phyloP scores from a whole-genome alignment of 2,888 invertebrate species.

The Entomobrya proxima region DNA sequence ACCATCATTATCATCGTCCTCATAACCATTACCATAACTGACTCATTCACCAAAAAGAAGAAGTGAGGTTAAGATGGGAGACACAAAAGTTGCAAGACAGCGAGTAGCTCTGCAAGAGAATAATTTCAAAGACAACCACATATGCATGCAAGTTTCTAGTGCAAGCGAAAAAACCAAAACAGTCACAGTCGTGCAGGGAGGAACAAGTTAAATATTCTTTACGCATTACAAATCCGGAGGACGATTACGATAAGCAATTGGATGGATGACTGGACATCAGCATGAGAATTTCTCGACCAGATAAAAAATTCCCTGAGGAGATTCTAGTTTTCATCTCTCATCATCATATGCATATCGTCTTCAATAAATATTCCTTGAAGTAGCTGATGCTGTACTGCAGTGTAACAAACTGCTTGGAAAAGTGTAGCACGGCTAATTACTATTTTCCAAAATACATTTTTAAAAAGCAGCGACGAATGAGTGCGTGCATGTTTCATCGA shows the following conservation, averaged over 20 bases:
- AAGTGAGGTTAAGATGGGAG: conserved; percentile 40
- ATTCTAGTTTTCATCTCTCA: conserved; percentile 20
- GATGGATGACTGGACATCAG: conserved; percentile 17
- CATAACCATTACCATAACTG: conserved; percentile 43
- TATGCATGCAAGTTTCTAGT: not conserved
- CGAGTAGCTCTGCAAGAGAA: not conserved
- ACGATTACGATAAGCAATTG: conserved; percentile 19
- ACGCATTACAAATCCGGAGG: too few relatives aligned
- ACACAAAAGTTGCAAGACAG: not conserved
- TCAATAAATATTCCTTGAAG: conserved; percentile 26
- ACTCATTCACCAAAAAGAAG: conserved; percentile 41
- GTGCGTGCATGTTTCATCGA: conserved; percentile 26
- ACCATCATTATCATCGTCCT: not conserved
- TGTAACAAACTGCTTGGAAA: conserved; percentile 33
- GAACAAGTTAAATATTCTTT: conserved; percentile 27
- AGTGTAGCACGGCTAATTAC: conserved; percentile 43
- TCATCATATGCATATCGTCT: conserved; percentile 12
- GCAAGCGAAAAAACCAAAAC: not conserved
- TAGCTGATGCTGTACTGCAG: too few relatives aligned
- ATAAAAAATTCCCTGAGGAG: conserved; percentile 43
- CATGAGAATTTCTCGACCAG: conserved; percentile 14
- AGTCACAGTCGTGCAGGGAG: not conserved
- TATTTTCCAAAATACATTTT: conserved; percentile 10
- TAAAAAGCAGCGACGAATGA: conserved; percentile 1
- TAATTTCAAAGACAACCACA: not conserved